Evolutionary conservation across 2,888 invertebrate species (phyloP).

Genomic region (Tiliacea citrago): DNA sequence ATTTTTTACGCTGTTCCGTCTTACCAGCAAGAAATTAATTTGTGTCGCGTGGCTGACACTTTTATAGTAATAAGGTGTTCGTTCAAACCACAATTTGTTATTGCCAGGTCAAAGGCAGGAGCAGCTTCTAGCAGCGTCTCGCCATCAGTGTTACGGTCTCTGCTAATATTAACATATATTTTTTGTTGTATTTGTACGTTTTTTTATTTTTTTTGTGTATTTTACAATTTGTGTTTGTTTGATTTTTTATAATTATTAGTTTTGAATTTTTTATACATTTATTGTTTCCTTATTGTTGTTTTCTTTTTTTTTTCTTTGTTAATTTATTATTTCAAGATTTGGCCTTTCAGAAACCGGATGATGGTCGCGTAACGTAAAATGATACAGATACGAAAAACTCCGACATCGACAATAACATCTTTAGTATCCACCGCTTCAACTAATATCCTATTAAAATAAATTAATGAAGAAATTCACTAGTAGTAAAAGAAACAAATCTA

Average conservation of each 20-base stretch:
- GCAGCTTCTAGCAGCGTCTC: too few relatives aligned
- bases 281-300: not conserved
- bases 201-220: not conserved
- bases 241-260: too few relatives aligned
- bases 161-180: too few relatives aligned
- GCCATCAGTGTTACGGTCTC: too few relatives aligned
- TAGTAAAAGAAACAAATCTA: conserved; percentile 5
- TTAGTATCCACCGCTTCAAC: not conserved
- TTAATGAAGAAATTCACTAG: not conserved
- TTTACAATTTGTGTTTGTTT: too few relatives aligned
- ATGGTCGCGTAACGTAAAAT: not conserved
- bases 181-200: too few relatives aligned
- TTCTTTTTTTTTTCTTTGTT: not conserved
- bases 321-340: not conserved
- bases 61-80: too few relatives aligned
- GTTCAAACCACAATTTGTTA: too few relatives aligned
- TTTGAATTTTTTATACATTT: not conserved
- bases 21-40: too few relatives aligned
- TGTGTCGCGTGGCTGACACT: too few relatives aligned
- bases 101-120: too few relatives aligned
- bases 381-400: not conserved
- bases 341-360: conserved; percentile 17
- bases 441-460: not conserved
- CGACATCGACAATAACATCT: not conserved
- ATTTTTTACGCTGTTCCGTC: too few relatives aligned